Conservation (phyloP, 2,113 vertebrate species). For the Ceyx margarethae region DNA sequence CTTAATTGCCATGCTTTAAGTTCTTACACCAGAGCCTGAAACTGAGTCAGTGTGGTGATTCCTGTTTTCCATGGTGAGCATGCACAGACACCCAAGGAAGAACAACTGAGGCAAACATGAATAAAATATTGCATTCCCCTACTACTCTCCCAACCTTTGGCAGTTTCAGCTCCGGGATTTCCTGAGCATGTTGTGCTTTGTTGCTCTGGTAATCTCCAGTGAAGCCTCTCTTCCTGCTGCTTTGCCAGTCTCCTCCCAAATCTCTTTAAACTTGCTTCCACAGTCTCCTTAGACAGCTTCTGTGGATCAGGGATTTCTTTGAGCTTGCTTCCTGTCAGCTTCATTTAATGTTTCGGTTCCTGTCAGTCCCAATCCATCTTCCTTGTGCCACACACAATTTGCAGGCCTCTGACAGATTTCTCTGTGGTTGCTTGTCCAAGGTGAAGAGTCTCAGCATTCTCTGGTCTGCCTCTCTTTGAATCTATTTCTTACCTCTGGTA, state of each 20-base stretch:
- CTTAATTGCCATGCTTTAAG: not conserved
- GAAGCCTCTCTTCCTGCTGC: not conserved
- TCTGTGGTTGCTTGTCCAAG: not conserved
- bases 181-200: not conserved
- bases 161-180: not conserved
- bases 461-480: not conserved
- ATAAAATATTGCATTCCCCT: not conserved
- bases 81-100: not conserved
- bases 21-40: not conserved
- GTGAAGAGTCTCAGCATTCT: not conserved
- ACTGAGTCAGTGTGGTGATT: not conserved
- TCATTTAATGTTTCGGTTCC: not conserved
- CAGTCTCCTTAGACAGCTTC: not conserved
- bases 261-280: not conserved
- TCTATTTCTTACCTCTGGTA: not conserved
- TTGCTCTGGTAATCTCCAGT: not conserved
- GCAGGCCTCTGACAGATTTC: not conserved
- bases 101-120: not conserved
- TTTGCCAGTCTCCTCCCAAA: not conserved
- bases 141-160: not conserved
- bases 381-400: not conserved
- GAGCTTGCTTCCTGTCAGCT: not conserved
- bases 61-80: not conserved
- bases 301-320: not conserved
- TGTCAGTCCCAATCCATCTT: not conserved